Evolutionary conservation across 2,797 vertebrate genomes (phyloP), one percentile per base, ranked within the genome.

Genomic region (Champsocephalus esox): DNA sequence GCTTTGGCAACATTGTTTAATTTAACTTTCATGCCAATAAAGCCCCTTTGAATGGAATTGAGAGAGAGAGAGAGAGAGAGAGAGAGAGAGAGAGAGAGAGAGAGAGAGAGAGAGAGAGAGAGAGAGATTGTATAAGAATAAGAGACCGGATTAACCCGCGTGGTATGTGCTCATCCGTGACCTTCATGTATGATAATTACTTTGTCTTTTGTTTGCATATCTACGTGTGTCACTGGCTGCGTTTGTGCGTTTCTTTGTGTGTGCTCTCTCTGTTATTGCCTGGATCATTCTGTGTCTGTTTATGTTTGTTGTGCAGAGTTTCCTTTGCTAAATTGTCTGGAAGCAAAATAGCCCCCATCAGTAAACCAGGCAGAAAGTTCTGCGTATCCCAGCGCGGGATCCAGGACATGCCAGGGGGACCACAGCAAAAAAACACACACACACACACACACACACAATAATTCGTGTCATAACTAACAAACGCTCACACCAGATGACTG

Each of bases 291-390:
- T 72, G 67, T 83, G 92, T 93, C 93, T 94, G 50, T 93, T 95
- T 95, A 91, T 94, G 89, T 93, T 95, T 93, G 91, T 89, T 90
- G 94, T 92, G 92, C 87, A 93, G 86, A 87, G 87, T 92, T 93
- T 96, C 89, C 85, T 89, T 93, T 94, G 95, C 94, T 96, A 96
- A 97, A 96, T 95, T 93, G 95, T 95, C 93, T 94, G 95, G 94
- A 94, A 96, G 94, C 93, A 91, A 90, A 94, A 79, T 88, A 93
- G 94, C 92, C 93, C 94, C 84, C 89, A 95, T 96, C 95, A 96
- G 95, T 93, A 96, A 95, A 96, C 96, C 96, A 96, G 92, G 95
- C 96, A 97, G 95, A 96, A 96, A 96, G 95, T 89, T 88, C 92
- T 83, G 9, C 87, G 55, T 84, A 85, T 90, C 83, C 86, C 14